Base-by-base conservation (phyloP, 1,140 invertebrate species). In the Lordiphosa collinella region DNA sequence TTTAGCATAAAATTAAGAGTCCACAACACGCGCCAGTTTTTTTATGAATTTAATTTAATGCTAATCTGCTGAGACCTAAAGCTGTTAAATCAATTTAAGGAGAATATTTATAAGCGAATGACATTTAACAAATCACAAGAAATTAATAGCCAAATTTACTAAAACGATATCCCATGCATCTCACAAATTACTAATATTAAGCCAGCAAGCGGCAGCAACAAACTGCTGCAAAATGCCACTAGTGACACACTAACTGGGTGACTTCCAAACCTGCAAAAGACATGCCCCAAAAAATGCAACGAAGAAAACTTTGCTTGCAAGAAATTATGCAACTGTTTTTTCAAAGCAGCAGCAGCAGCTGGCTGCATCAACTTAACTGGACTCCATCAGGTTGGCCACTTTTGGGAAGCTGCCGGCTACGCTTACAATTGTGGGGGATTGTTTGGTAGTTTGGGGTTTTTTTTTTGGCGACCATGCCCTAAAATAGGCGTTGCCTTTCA, bases 171-270 rank as follows among this genome's bases (percentile, higher is more conserved):
- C 18, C 11, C 16, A 47, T 32, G 18, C 47, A 35, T 49, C 11
- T 35, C 13, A 35, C 47, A 49, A 43, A 49, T 49, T 49, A 49
- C 34, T 36, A 22, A 37, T 49, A 49, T 22, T 22, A 43, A 43
- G 40, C 32, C 31, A 34, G 11, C 2, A 22, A 50, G 22, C 11
- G 11, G 34, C 31, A 36, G 18, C 16, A 35, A 25, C 31, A 50
- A 29, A 50, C 31, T 35, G 35, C 31, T 35, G 18, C 48, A 50
- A 50, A 52, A 52, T 52, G 50, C 50, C 50, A 52, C 37, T 13
- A 52, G 50, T 52, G 50, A 52, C 50, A 52, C 50, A 52, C 50
- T 52, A 52, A 52, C 50, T 52, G 50, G 50, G 50, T 52, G 50
- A 52, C 50, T 52, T 52, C 50, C 50, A 52, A 52, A 52, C 31